Conservation (phyloP, 2,888 invertebrate species). For the Cactoblastis cactorum region DNA sequence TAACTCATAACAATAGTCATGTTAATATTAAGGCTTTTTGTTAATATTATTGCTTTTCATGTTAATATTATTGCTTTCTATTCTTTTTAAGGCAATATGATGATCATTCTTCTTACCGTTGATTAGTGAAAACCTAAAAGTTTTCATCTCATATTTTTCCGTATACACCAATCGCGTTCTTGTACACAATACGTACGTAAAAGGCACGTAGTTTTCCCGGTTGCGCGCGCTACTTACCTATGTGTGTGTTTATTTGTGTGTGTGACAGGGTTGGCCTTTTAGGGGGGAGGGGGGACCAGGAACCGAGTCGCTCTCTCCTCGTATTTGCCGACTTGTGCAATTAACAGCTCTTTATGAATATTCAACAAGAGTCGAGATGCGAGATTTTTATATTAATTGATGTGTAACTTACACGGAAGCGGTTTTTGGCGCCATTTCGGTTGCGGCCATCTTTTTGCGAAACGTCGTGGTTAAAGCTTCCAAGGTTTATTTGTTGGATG, state of each 20-base stretch:
- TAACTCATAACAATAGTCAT: no score
- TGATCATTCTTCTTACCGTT: no score
- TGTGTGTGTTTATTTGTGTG: conserved; percentile 47
- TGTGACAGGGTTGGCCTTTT: conserved; percentile 63
- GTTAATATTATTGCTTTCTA: no score
- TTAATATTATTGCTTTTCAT: no score
- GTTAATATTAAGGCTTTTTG: no score
- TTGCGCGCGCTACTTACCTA: conserved; percentile 62
- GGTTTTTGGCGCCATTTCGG: conserved; percentile 28
- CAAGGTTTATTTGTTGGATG: background rate
- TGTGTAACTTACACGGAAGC: conserved; percentile 56
- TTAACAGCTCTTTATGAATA: conserved; percentile 78
- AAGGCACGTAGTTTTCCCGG: conserved; percentile 75
- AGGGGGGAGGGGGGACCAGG: conserved; percentile 44
- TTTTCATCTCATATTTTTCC: conserved; percentile 30
- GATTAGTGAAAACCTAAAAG: no score
- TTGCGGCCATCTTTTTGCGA: conserved; percentile 1
- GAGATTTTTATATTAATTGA: conserved; percentile 72
- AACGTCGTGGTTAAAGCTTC: background rate
- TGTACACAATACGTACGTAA: conserved; percentile 75
- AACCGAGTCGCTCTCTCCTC: conserved; percentile 65
- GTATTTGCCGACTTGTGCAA: conserved; percentile 77
- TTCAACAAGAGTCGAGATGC: conserved; percentile 63
- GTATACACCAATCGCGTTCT: conserved; percentile 57
- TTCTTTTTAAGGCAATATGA: no score